Evolutionary conservation across 2,797 vertebrate genomes (phyloP), one percentile per base, ranked within the genome.

Genomic region (Merluccius polli): DNA sequence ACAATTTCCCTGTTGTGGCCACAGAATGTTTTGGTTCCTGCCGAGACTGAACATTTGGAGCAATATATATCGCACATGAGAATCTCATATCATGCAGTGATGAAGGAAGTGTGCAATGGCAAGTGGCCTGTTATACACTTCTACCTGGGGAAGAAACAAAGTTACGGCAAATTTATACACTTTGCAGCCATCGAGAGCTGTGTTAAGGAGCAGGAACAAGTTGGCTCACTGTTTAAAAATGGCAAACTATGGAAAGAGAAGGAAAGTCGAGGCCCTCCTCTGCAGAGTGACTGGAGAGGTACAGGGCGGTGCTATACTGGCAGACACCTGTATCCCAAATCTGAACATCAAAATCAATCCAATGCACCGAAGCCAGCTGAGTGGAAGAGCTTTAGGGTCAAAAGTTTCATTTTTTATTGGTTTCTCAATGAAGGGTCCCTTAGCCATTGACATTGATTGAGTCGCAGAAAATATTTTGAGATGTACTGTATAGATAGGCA

Each of bases 401-500:
- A 12, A 31, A 41, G 90, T 92, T 29, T 86, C 90, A 1, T 93
- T 92, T 82, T 90, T 88, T 31, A 35, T 87, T 0, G 92, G 93
- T 36, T 93, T 94, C 81, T 83, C 92, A 0, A 86, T 93, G 80
- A 90, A 74, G 48, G 92, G 91, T 12, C 92, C 91, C 30, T 10
- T 92, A 33, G 89, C 92, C 41, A 72, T 91, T 41, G 91, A 89
- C 74, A 85, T 93, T 38, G 36, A 83, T 41, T 12, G 11, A 35
- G 72, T 72, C 33, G 8, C 8, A 35, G 33, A 35, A 35, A 35
- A 35, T 35, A 35, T 35, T 35, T 35, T 35, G 3, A 35, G 8
- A 35, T 35, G 33, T 35, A 35, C 3, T 35, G 33, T 3, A 35
- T 35, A 35, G 33, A 35, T 35, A 35, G 33, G 33, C 33, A 35